Base-by-base conservation (phyloP, 2,888 invertebrate genomes). In the Micoletzkya japonica region DNA sequence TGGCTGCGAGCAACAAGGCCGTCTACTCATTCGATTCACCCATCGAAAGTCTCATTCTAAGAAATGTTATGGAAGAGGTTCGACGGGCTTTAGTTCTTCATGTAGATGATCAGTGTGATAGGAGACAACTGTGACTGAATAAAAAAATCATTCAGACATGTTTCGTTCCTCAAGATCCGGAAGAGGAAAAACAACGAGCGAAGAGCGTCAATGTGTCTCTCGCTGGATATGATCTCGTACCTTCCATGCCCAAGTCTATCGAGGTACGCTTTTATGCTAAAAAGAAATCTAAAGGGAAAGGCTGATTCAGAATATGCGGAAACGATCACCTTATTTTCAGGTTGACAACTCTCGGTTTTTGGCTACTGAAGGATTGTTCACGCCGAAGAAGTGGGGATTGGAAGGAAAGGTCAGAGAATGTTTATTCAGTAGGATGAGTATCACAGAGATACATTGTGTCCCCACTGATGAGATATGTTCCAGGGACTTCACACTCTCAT, bases 361-460 rank as follows among this genome's bases (percentile, higher is more conserved):
- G 72, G 86, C 87, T 57, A 86, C 88, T 2, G 89, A 90, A 81
- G 89, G 89, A 7, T 82, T 89, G 52, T 89, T 90, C 82, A 87
- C 89, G 76, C 88, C 88, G 4, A 88, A 88, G 67, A 82, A 87
- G 63, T 90, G 89, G 88, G 89, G 89, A 32, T 86, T 89, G 77
- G 90, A 90, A 81, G 87, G 88, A 76, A 88, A 70, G 52, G 70
- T 32, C 17, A 76, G 49, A 30, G n/a, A n/a, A n/a, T n/a, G n/a
- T n/a, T 10, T 54, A 20, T 24, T 20, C 14, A 54, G 24, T 7
- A 54, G 10, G 54, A n/a, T 54, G 7, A 7, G 10, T 24, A 54
- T 54, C 26, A 7, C 10, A 24, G 24, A 4, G 24, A 52, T 52
- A 24, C 7, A n/a, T 17, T 52, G 7, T 39, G 17, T 39, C 39